phyloP scores from a whole-genome alignment of 53 echinoderm and acorn worm species.

The Mesocentrotus franciscanus region DNA sequence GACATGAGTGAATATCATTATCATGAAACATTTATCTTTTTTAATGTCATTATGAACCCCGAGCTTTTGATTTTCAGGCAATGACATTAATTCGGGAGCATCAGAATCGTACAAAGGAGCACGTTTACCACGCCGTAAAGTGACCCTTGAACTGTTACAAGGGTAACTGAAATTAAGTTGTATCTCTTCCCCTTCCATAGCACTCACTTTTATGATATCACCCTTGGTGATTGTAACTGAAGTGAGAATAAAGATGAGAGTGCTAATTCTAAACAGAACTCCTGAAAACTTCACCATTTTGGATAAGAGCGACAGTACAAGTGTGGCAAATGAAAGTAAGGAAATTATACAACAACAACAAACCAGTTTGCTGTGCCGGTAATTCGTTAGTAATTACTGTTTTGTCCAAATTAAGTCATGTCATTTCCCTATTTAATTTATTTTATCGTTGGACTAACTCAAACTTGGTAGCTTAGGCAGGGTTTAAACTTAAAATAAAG shows the following conservation, averaged over 20 bases:
- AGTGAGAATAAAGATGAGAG: not conserved
- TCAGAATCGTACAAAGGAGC: not conserved
- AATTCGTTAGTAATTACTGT: too few relatives aligned
- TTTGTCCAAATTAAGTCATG: too few relatives aligned
- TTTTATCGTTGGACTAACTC: too few relatives aligned
- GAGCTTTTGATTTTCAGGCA: not conserved
- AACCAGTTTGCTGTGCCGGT: too few relatives aligned
- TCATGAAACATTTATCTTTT: not conserved
- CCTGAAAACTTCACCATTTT: not conserved
- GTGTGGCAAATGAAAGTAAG: too few relatives aligned
- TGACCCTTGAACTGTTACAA: not conserved
- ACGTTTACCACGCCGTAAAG: not conserved
- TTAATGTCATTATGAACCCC: not conserved
- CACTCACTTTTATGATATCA: not conserved
- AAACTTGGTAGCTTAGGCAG: too few relatives aligned
- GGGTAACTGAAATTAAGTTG: not conserved
- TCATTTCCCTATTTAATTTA: too few relatives aligned
- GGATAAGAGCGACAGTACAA: too few relatives aligned
- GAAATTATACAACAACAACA: too few relatives aligned
- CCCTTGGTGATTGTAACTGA: not conserved
- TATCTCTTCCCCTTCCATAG: not conserved
- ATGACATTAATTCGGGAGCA: not conserved
- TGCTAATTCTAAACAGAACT: not conserved
- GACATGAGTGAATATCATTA: not conserved
- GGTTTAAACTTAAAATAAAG: too few relatives aligned